A percentile compares a stretch with the other conserved stretches of the same genome.
phyloP scores from a whole-genome alignment of 2,797 vertebrate species.

The Psittacula echo region DNA sequence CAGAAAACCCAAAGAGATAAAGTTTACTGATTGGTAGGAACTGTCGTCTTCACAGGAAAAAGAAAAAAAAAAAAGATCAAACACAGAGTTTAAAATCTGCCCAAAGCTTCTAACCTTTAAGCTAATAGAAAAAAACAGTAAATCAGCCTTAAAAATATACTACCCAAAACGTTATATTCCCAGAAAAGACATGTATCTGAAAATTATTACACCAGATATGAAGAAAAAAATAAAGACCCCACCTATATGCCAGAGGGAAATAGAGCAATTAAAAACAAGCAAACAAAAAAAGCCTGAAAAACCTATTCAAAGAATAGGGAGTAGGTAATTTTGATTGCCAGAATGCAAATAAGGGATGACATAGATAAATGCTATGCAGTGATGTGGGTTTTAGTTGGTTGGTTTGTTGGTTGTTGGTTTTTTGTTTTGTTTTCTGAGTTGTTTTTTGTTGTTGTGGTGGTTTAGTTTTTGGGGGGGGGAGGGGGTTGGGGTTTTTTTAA shows the following conservation, averaged over 20 bases:
- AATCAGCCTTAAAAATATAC: constrained; percentile 30
- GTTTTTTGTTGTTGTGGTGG: not conserved
- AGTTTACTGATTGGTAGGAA: constrained; percentile 16
- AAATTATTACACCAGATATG: constrained; percentile 20
- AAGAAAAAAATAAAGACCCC: not conserved
- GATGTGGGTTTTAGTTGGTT: not conserved
- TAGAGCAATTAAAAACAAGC: not conserved
- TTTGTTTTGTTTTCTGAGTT: not conserved
- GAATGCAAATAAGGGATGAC: not conserved
- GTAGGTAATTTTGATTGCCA: constrained; percentile 24
- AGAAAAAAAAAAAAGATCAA: constrained; percentile 3
- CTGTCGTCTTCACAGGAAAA: not conserved
- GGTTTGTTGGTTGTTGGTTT: not conserved
- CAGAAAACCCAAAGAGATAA: constrained; percentile 26
- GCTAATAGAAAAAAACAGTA: constrained; percentile 18
- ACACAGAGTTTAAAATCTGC: constrained; percentile 15
- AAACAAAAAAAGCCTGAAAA: not conserved
- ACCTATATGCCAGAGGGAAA: not conserved
- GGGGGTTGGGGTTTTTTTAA: not conserved
- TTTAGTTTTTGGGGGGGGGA: not conserved
- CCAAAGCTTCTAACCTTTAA: constrained; percentile 39
- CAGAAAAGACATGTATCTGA: not conserved
- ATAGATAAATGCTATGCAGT: not conserved
- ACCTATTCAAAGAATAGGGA: not conserved
- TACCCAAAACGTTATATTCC: not conserved